phyloP scores from a whole-genome alignment of 2,797 vertebrate species.

The Ara ararauna region DNA sequence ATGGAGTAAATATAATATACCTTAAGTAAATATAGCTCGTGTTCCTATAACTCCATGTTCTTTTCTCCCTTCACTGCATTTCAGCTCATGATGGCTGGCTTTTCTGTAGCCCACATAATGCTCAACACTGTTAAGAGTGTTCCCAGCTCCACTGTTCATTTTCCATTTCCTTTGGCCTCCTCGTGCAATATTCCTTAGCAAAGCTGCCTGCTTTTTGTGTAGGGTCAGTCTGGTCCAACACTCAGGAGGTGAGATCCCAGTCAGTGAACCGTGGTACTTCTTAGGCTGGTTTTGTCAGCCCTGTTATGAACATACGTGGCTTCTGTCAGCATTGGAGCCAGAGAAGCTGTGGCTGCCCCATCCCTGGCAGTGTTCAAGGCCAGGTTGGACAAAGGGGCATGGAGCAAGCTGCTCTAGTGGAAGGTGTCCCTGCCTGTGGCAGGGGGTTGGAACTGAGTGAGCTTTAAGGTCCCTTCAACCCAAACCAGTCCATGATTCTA shows the following conservation, averaged over 20 bases:
- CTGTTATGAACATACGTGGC: rapidly evolving
- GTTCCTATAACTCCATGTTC: rapidly evolving
- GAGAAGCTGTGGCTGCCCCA: background rate
- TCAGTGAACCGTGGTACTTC: rapidly evolving
- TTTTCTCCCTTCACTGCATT: background rate
- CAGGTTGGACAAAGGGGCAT: background rate
- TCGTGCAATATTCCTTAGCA: rapidly evolving
- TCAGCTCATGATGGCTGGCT: background rate
- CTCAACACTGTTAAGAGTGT: background rate
- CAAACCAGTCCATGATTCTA: background rate
- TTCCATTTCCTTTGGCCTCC: background rate
- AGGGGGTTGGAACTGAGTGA: background rate
- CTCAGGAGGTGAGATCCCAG: background rate
- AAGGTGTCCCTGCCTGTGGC: background rate
- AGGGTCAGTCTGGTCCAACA: background rate
- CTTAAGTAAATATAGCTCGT: background rate
- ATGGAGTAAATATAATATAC: background rate
- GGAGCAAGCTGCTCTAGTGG: background rate
- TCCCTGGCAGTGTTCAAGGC: background rate
- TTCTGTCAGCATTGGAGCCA: background rate
- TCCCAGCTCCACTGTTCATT: background rate
- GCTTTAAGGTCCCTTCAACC: background rate
- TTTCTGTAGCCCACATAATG: background rate
- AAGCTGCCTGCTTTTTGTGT: background rate
- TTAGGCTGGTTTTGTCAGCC: background rate